These are phyloP conservation scores for Poeciliopsis gracilis DNA, from an alignment of 2,797 vertebrate species.

Conservation along the genomic window DNA sequence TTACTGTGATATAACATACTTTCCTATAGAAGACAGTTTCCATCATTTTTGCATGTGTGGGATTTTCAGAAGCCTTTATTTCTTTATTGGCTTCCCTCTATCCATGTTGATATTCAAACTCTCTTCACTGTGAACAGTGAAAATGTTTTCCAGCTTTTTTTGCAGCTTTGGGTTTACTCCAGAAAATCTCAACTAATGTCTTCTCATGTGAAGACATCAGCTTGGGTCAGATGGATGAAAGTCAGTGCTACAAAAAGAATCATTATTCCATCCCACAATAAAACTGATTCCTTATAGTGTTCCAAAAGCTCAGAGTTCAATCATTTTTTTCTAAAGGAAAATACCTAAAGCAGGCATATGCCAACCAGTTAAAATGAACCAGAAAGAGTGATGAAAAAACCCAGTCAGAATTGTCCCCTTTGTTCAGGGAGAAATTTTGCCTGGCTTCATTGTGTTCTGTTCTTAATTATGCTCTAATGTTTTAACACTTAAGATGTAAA, in stretches of 20 bases:
- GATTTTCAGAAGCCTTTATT: neutral
- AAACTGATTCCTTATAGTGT: neutral
- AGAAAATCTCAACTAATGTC: neutral
- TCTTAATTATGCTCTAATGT: neutral
- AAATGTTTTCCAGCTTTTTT: neutral
- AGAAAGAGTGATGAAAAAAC: neutral
- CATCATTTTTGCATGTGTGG: neutral
- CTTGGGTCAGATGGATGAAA: neutral
- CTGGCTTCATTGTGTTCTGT: neutral
- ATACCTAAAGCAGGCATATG: neutral
- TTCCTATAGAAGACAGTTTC: neutral
- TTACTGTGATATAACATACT: neutral
- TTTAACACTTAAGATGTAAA: neutral
- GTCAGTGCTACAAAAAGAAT: neutral
- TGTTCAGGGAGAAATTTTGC: neutral
- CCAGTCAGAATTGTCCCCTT: neutral
- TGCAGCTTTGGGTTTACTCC: neutral
- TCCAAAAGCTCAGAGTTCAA: neutral
- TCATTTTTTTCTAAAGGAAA: neutral
- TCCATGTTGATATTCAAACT: neutral
- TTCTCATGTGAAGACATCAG: neutral
- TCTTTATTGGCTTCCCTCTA: neutral
- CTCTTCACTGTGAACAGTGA: neutral
- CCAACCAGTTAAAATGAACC: neutral
- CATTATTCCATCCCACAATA: neutral